Conservation (phyloP, 2,797 vertebrate genomes). For the Amblyraja radiata region DNA sequence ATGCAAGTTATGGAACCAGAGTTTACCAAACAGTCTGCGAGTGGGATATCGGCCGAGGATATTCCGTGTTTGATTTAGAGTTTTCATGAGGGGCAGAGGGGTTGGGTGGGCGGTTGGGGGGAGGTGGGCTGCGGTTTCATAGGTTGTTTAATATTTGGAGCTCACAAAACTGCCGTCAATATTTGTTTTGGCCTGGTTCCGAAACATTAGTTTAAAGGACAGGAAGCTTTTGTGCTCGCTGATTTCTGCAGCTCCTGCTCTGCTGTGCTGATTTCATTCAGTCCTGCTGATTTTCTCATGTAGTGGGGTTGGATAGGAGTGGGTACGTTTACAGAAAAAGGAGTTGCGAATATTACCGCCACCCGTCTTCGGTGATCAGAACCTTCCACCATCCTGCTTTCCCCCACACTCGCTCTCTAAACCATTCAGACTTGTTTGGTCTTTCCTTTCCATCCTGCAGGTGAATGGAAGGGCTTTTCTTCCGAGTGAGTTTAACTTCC, state of each 20-base stretch:
- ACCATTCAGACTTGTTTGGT: neutral
- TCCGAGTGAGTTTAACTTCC: neutral
- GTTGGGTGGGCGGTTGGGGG: too few species aligned
- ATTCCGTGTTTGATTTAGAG: neutral
- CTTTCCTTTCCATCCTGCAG: neutral
- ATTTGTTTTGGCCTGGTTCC: neutral
- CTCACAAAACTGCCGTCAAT: neutral
- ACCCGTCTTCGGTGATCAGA: neutral
- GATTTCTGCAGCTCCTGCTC: neutral
- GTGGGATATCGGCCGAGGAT: neutral
- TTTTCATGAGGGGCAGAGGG: neutral
- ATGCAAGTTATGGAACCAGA: neutral
- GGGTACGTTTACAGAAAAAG: neutral
- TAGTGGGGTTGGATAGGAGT: neutral
- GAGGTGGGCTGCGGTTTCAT: neutral
- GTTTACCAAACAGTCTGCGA: neutral
- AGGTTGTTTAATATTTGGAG: neutral
- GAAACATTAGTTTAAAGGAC: neutral
- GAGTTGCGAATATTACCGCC: neutral
- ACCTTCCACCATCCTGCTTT: too few species aligned
- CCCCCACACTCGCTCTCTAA: neutral
- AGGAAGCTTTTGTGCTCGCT: neutral
- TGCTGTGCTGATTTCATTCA: neutral
- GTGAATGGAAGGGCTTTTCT: neutral
- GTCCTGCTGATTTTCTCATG: neutral